phyloP scores from a whole-genome alignment of 2,797 vertebrate species.

The Chlorospingus flavigularis region DNA sequence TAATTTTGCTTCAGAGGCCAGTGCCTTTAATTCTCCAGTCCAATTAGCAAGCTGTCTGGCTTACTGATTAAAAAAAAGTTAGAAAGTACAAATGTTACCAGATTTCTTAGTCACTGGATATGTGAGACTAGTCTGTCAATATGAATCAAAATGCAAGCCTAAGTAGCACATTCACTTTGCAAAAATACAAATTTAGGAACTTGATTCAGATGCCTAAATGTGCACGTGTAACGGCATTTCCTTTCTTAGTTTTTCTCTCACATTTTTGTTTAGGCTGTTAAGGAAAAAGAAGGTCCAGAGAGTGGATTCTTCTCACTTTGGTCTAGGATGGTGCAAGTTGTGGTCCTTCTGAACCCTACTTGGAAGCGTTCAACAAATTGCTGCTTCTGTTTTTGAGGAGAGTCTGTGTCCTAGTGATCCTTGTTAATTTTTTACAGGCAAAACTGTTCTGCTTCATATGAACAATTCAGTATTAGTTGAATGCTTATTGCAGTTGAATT shows the following conservation, averaged over 20 bases:
- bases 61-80: background rate
- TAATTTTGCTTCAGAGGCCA: background rate
- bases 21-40: background rate
- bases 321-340: background rate
- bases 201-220: background rate
- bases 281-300: background rate
- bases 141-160: background rate
- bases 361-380: background rate
- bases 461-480: background rate
- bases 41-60: background rate
- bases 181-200: background rate
- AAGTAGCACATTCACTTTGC: background rate
- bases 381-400: background rate
- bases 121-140: background rate
- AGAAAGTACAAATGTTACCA: background rate
- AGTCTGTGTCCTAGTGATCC: background rate
- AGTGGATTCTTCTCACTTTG: background rate
- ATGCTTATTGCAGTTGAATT: background rate
- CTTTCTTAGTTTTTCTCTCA: background rate
- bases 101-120: background rate
- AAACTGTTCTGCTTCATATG: background rate
- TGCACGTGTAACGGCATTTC: fast-evolving
- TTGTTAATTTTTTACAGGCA: background rate
- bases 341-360: background rate
- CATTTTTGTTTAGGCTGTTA: background rate